Conservation (phyloP, 2,113 vertebrate species). For the Channa argus region DNA sequence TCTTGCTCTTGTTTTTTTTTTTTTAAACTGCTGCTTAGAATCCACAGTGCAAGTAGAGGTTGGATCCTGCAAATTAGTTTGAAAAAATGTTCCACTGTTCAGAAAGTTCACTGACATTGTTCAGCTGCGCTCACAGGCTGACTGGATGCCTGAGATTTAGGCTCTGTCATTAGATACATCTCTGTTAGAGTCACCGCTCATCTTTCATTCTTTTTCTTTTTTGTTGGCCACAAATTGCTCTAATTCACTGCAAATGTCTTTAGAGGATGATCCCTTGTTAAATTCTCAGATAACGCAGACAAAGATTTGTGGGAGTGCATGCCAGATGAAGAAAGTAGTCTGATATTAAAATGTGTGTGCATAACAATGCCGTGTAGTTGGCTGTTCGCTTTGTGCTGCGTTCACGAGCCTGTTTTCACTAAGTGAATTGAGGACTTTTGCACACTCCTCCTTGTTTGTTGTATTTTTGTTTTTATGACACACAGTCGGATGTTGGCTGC, state of each 20-base stretch:
- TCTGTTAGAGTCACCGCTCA: not conserved
- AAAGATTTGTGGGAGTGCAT: constrained; percentile 10
- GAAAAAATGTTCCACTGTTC: not conserved
- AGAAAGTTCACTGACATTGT: constrained; percentile 7
- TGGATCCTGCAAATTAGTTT: not conserved
- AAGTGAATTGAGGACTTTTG: too few species aligned
- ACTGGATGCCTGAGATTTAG: not conserved
- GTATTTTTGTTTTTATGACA: too few species aligned
- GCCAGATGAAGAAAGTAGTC: constrained; percentile 16
- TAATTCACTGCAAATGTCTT: constrained; percentile 9
- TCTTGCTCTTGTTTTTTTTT: not conserved
- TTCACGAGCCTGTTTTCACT: not conserved
- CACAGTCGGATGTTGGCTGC: too few species aligned
- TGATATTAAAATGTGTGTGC: not conserved
- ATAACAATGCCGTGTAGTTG: not conserved
- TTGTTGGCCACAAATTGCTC: not conserved
- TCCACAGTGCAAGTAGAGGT: not conserved
- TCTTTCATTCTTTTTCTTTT: not conserved
- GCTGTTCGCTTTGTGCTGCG: not conserved
- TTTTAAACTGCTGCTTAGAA: not conserved
- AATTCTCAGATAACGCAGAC: constrained; percentile 30
- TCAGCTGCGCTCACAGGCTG: not conserved
- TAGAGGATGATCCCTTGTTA: constrained; percentile 22
- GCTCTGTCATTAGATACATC: not conserved
- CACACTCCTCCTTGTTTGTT: too few species aligned